Conservation (phyloP, 1,140 invertebrate genomes). For the Cherax quadricarinatus region DNA sequence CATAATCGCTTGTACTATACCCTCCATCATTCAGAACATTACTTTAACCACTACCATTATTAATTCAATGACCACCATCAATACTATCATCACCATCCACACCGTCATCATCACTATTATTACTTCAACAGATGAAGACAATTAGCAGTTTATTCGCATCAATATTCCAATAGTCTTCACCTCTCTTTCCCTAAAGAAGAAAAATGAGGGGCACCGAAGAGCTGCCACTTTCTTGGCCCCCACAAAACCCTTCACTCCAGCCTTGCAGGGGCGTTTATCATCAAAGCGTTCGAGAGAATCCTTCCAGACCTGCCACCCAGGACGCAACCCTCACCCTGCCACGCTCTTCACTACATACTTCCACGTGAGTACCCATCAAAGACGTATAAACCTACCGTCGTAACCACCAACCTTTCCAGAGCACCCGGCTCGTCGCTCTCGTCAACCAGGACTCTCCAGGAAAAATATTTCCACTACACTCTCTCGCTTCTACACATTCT, state of each 20-base stretch:
- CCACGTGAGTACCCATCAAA: conserved; percentile 3
- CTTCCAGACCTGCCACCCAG: neutral
- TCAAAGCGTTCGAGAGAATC: neutral
- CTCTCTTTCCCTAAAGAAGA: neutral
- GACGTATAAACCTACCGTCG: neutral
- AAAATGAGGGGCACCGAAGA: neutral
- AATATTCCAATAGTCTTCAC: neutral
- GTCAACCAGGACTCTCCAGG: neutral
- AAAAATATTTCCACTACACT: neutral
- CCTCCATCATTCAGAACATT: neutral
- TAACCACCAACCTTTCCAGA: neutral
- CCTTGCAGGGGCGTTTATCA: neutral
- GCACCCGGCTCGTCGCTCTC: neutral
- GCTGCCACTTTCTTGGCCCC: neutral
- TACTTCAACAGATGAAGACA: neutral
- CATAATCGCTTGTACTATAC: too few relatives aligned
- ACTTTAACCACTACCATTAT: neutral
- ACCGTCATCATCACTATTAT: conserved; percentile 23
- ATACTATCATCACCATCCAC: conserved; percentile 3
- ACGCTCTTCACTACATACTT: neutral
- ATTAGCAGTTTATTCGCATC: neutral
- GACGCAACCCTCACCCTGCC: neutral
- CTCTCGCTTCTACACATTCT: too few relatives aligned
- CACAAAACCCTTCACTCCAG: neutral
- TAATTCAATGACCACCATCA: neutral